Percentiles rank a stretch among this genome's conserved stretches.
These are phyloP conservation scores for Sarcophilus harrisii DNA, from an alignment of 2,797 vertebrate species.

Conservation along the genomic window DNA sequence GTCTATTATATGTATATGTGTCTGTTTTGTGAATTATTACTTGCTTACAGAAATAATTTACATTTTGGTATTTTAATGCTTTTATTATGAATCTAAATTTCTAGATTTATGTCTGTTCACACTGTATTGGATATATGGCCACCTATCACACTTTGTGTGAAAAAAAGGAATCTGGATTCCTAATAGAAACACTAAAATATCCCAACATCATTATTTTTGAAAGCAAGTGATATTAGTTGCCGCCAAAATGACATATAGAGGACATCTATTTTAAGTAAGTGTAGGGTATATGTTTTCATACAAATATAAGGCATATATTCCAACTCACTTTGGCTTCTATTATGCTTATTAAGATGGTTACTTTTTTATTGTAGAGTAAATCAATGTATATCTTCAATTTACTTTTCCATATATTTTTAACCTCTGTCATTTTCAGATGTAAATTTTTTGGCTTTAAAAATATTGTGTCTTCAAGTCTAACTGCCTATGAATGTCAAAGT, in stretches of 20 bases:
- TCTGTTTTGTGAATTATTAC: background rate
- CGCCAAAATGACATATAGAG: background rate
- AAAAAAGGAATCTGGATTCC: constrained; percentile 14
- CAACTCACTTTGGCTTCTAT: constrained; percentile 49
- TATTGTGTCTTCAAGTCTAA: background rate
- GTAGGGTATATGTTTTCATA: constrained; percentile 38
- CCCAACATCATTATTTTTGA: constrained; percentile 2
- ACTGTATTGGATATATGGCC: no score
- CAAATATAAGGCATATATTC: background rate
- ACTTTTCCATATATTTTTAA: constrained; percentile 49
- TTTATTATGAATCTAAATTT: constrained; percentile 35
- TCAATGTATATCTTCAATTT: constrained; percentile 45
- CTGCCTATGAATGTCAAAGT: constrained; percentile 24
- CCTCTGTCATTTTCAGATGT: constrained; percentile 33
- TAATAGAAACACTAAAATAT: constrained; percentile 6
- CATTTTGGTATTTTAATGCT: constrained; percentile 40
- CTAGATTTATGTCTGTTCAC: background rate
- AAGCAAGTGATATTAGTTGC: background rate
- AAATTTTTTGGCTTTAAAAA: constrained; percentile 30
- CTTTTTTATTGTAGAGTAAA: constrained; percentile 59
- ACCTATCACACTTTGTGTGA: no score
- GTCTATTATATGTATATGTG: background rate
- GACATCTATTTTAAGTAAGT: constrained; percentile 1
- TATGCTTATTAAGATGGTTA: constrained; percentile 37
- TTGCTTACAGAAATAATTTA: constrained; percentile 9